Evolutionary conservation across 2,888 invertebrate species (phyloP), one percentile per base, ranked within the genome.

Genomic region (Pocota personata): DNA sequence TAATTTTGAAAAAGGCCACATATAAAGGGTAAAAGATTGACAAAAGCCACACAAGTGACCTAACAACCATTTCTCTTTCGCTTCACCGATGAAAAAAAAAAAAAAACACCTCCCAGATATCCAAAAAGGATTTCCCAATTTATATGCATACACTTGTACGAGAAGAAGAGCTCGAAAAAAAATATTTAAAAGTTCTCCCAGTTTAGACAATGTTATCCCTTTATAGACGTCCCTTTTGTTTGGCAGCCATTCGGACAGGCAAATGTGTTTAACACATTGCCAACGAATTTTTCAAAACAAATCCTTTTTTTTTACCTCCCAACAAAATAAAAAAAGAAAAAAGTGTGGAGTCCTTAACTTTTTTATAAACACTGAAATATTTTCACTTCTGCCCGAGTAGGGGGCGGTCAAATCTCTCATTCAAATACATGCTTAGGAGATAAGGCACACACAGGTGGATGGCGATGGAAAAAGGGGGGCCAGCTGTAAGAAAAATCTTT

Each of bases 241-340:
- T 78, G 83, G 83, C 83, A 83, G 60, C 66, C 67, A 78, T 83
- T 78, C 67, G 72, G 78, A 78, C 83, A 83, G 78, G 67, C 83
- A 83, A 83, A 78, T 83, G 83, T 83, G 83, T 73, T 83, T 83
- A 83, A 78, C 83, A 83, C 83, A 62, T 83, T 83, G 83, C 73
- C 78, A 83, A 77, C 19, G 60, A 78, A 62, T 78, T 72, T 83
- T 78, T 78, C 71, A 69, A 71, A 83, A 83, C 66, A 82, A 77
- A 77, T 58, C 66, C 35, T 60, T 82, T 77, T 69, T 79, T 48
- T 40, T 12, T 8, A 21, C 16, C 30, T 12, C 1, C 19, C 19
- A 48, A n/a, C n/a, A n/a, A n/a, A n/a, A n/a, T n/a, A 37, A 43
- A 77, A 67, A 40, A 64, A 69, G 2, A 37, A 1, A 37, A 32